A percentile compares a stretch with the other conserved stretches of the same genome.
Evolutionary conservation across 2,888 invertebrate species (phyloP).

Genomic region (Drosophila niveifrons): DNA sequence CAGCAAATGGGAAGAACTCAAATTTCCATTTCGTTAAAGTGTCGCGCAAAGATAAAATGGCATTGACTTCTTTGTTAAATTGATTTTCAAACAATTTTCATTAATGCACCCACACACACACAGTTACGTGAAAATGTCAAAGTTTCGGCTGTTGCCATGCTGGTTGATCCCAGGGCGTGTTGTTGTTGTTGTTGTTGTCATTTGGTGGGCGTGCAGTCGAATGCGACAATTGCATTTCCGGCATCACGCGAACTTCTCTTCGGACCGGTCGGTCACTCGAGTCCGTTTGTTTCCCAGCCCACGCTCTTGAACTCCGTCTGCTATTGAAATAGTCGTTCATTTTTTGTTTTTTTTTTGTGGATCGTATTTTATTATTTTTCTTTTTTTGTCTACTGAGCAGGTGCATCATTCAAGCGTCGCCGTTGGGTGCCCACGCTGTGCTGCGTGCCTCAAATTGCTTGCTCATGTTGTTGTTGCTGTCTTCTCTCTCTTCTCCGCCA

Average conservation of each 20-base stretch:
- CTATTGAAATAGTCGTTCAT: slow-evolving; percentile 12
- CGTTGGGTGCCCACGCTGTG: slow-evolving; percentile 55
- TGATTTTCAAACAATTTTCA: slow-evolving; percentile 65
- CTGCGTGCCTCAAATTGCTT: slow-evolving; percentile 73
- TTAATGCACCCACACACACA: slow-evolving; percentile 55
- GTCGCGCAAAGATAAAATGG: slow-evolving; percentile 61
- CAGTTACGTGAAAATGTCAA: slow-evolving; percentile 1
- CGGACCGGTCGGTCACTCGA: slow-evolving; percentile 32
- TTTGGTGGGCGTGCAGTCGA: slow-evolving; percentile 64
- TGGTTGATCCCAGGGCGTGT: slow-evolving; percentile 8
- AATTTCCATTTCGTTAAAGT: slow-evolving; percentile 62
- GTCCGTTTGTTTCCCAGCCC: slow-evolving; percentile 3
- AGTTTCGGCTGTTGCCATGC: slow-evolving; percentile 19
- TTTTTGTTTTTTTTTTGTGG: neutral
- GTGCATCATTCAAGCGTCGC: slow-evolving; percentile 58
- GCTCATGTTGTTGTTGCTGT: slow-evolving; percentile 53
- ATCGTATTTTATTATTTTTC: neutral
- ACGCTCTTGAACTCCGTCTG: slow-evolving; percentile 35
- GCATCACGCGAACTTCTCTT: slow-evolving; percentile 55
- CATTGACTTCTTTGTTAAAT: slow-evolving; percentile 57
- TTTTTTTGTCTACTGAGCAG: slow-evolving; percentile 45
- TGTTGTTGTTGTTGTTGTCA: slow-evolving; percentile 18
- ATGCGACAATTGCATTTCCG: slow-evolving; percentile 79
- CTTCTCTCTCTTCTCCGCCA: slow-evolving; percentile 44
- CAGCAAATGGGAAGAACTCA: slow-evolving; percentile 32